Percentiles rank a stretch among this genome's conserved stretches.
These are phyloP conservation scores for Mylabris phalerata DNA, from an alignment of 1,140 invertebrate genomes.

Conservation along the genomic window DNA sequence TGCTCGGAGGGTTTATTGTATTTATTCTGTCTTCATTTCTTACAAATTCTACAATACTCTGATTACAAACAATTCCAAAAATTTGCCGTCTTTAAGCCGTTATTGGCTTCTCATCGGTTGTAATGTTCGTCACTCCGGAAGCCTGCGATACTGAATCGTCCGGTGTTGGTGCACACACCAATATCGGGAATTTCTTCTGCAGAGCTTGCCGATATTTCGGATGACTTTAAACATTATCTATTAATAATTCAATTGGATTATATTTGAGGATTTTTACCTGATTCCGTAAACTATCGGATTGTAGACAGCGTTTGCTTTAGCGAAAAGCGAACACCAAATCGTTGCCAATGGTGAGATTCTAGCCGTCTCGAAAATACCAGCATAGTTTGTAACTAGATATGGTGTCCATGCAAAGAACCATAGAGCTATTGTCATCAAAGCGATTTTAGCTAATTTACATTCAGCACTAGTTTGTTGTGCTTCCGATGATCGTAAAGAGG, in stretches of 20 bases:
- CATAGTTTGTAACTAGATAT: conserved; percentile 72
- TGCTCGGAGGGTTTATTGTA: too few relatives aligned
- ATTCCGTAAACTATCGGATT: conserved; percentile 80
- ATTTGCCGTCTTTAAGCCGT: conserved; percentile 5
- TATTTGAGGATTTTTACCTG: conserved; percentile 46
- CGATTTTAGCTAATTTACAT: conserved; percentile 72
- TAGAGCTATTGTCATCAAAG: conserved; percentile 71
- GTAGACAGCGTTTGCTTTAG: conserved; percentile 71
- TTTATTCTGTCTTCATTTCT: too few relatives aligned
- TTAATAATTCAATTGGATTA: too few relatives aligned
- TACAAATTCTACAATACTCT: too few relatives aligned
- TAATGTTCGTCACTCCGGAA: conserved; percentile 47
- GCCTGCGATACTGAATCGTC: conserved; percentile 51
- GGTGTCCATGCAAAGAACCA: conserved; percentile 84
- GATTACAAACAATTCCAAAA: too few relatives aligned
- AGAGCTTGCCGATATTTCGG: conserved; percentile 69
- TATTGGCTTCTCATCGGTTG: conserved; percentile 31
- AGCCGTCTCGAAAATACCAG: conserved; percentile 61
- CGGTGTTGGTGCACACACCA: conserved; percentile 49
- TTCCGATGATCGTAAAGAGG: conserved; percentile 64
- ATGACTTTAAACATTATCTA: conserved; percentile 49
- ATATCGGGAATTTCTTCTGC: conserved; percentile 62
- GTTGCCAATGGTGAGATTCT: conserved; percentile 65
- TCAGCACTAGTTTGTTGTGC: conserved; percentile 61
- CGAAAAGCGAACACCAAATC: conserved; percentile 73